Conservation (phyloP, 2,113 vertebrate genomes). For the Ivindomyrus marchei region DNA sequence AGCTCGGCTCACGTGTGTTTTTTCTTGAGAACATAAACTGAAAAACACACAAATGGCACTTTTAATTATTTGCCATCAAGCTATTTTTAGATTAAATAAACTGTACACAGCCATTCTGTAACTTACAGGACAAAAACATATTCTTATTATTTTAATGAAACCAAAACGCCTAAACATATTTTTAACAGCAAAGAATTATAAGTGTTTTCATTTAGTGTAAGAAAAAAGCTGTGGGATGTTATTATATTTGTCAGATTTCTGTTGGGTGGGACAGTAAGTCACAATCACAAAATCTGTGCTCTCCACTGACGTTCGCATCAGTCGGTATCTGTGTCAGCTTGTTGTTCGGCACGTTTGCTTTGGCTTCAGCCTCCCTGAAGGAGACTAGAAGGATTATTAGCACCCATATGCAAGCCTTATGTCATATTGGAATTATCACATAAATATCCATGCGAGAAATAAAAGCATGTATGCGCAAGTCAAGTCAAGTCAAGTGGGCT, state of each 20-base stretch:
- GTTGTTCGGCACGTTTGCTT: not conserved
- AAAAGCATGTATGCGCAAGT: not conserved
- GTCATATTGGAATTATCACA: not conserved
- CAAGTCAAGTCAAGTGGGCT: not conserved
- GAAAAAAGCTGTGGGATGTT: not conserved
- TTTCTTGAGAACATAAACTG: not conserved
- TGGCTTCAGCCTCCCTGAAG: not conserved
- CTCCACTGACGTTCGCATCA: no score
- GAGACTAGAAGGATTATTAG: not conserved
- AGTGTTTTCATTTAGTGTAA: not conserved
- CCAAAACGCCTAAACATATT: not conserved
- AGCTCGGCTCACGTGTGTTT: not conserved
- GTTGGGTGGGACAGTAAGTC: not conserved
- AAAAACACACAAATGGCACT: not conserved
- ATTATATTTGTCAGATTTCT: not conserved
- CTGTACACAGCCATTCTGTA: not conserved
- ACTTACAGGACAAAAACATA: not conserved
- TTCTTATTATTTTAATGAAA: constrained; percentile 13
- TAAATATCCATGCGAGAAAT: not conserved
- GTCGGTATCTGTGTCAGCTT: no score
- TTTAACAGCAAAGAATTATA: not conserved
- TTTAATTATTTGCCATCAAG: not conserved
- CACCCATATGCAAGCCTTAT: not conserved
- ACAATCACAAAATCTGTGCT: not conserved
- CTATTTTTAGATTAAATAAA: not conserved